Base-by-base conservation (phyloP, 2,113 vertebrate genomes). In the Pagrus major region DNA sequence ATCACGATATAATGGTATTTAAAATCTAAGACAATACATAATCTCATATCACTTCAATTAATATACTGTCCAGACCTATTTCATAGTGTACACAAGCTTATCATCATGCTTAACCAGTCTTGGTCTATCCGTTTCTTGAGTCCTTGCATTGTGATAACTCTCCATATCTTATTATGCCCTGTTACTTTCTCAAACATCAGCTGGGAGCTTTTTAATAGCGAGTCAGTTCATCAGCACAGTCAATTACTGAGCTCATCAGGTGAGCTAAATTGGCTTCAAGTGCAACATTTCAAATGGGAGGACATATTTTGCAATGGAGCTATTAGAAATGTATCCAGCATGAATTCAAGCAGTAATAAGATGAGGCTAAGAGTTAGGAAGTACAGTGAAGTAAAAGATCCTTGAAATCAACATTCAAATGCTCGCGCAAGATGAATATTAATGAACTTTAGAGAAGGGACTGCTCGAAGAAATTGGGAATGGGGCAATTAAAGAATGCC, bases 401-500 rank as follows among this genome's bases (percentile, higher is more conserved):
- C 67, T 74, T 81, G 65, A 76, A 90, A 82, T 86, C 88, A 89
- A 81, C 80, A 86, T 88, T 88, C 77, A 83, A 83, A 91, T 87
- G 85, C 72, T 78, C 23, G 31, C 74, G 70, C 81, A 86, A 86
- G 80, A 92, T 86, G 88, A 94, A 94, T 93, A 81, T 83, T 93
- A 94, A 94, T 94, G 91, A 94, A 92, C 86, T 89, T 88, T 56
- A 58, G 68, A 89, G 66, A 78, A 67, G 73, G 58, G 70, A 75
- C 66, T 80, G 83, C 82, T 81, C 72, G 61, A 79, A 88, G 87
- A 87, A 90, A 88, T 71, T 68, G 81, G 81, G 91, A 87, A 83
- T 86, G 74, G 90, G 87, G 91, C 94, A 95, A 96, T 96, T 96
- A 95, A 95, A 94, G 88, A 93, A 88, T 77, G 95, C 95, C 95